Percentiles rank a stretch among this genome's conserved stretches.
These are phyloP conservation scores for Panthera uncia DNA, from an alignment of 2,113 vertebrate species.

Conservation along the genomic window DNA sequence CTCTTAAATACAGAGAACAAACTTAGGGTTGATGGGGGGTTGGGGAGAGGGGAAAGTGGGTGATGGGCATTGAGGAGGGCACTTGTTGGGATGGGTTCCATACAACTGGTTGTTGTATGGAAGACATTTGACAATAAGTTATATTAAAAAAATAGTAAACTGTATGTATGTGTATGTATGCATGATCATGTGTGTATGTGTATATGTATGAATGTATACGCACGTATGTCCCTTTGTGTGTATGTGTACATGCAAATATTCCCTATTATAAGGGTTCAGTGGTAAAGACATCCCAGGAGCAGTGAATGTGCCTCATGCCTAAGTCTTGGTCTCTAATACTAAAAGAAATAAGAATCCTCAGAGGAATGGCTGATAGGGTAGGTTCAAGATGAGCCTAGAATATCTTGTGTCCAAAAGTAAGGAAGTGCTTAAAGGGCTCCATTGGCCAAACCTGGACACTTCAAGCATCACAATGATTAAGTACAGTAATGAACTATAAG, in stretches of 20 bases:
- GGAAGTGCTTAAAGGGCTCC: neutral
- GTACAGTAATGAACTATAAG: neutral
- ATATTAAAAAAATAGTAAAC: neutral
- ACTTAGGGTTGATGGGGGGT: too few species aligned
- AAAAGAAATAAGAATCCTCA: neutral
- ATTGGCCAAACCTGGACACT: neutral
- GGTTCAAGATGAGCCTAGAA: neutral
- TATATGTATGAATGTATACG: too few species aligned
- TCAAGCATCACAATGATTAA: neutral
- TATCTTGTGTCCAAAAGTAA: neutral
- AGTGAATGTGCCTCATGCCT: neutral
- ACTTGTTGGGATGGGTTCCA: too few species aligned
- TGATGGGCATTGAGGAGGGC: too few species aligned
- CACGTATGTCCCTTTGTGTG: neutral
- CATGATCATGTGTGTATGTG: too few species aligned
- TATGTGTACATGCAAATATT: neutral
- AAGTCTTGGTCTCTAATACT: neutral
- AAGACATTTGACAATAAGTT: too few species aligned
- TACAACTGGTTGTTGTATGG: too few species aligned
- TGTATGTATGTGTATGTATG: fast-evolving
- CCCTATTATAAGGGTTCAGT: neutral
- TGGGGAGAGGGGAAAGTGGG: too few species aligned
- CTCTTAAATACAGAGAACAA: too few species aligned
- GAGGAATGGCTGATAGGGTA: neutral
- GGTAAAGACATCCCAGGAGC: neutral